phyloP scores from a whole-genome alignment of 2,888 invertebrate species.

The Drosophila anceps region DNA sequence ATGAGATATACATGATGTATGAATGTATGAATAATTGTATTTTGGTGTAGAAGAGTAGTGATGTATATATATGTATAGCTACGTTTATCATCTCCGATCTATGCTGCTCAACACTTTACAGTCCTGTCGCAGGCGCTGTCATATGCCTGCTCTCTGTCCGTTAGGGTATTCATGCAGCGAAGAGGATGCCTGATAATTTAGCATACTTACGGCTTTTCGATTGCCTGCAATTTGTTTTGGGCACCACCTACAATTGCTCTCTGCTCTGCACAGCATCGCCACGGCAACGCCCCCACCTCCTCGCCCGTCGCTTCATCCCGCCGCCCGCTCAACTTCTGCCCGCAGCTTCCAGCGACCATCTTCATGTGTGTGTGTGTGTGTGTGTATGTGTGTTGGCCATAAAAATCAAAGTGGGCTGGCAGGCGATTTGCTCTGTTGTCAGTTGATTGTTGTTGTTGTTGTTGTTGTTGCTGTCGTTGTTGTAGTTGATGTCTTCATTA shows the following conservation, averaged over 20 bases:
- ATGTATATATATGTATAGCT: background rate
- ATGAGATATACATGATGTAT: no score
- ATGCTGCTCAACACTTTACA: no score
- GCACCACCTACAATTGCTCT: slow-evolving; percentile 73
- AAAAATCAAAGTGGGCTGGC: slow-evolving; percentile 81
- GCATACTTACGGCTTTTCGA: slow-evolving; percentile 75
- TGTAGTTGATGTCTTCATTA: slow-evolving; percentile 78
- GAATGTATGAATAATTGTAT: no score
- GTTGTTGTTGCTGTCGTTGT: slow-evolving; percentile 37
- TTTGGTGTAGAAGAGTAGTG: no score
- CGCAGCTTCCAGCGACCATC: slow-evolving; percentile 31
- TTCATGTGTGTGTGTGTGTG: slow-evolving; percentile 44
- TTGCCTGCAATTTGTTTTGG: slow-evolving; percentile 78
- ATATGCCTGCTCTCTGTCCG: slow-evolving; percentile 1
- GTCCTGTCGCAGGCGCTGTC: background rate
- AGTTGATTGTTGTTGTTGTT: slow-evolving; percentile 51
- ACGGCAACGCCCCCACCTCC: slow-evolving; percentile 11
- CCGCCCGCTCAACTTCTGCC: background rate
- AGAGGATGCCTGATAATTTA: slow-evolving; percentile 75
- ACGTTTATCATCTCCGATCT: background rate
- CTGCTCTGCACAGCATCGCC: slow-evolving; percentile 52
- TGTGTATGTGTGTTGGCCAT: slow-evolving; percentile 56
- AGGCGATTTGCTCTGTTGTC: slow-evolving; percentile 73
- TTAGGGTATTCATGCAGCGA: slow-evolving; percentile 54
- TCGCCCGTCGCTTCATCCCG: background rate